Base-by-base conservation (phyloP, 1,140 invertebrate genomes). In the Micrasema longulum region DNA sequence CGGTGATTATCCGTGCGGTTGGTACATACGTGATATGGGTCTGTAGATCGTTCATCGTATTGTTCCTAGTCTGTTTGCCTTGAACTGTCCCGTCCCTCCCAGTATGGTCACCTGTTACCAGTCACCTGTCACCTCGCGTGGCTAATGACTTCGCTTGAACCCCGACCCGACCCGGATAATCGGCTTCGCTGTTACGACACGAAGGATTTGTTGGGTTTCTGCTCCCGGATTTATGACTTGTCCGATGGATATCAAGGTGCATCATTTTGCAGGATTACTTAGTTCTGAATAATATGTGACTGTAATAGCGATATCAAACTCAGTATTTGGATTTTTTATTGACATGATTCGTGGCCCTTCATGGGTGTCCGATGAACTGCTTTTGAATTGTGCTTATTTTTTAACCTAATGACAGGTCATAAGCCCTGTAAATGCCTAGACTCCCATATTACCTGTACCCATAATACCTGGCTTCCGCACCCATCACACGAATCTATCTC, bases 91-190 rank as follows among this genome's bases (percentile, higher is more conserved):
- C 47, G 10, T 18, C 7, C 26, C 23, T 14, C 22, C 52, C 26
- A 23, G 22, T 20, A 4, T 48, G 52, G 52, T 31, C 23, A 55
- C 23, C 50, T 26, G 12, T 55, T 26, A 55, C 52, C 23, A 6
- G 23, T 55, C 16, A 60, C 36, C 55, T 7, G 55, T 41, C 36
- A 23, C 55, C 55, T 10, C 7, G 20, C 20, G 14, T n/a, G 36
- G 18, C 35, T 38, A 22, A 18, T 38, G 36, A 23, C 55, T 31
- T 23, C 36, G 10, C 55, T 60, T 60, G 55, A 60, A 53, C 55
- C 31, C 55, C 14, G 31, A 60, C 35, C 35, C 55, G 55, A 20
- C 55, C 55, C 55, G 55, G 55, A 41, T 60, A 60, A 60, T 60
- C 55, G 26, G 36, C 36, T 60, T 41, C 23, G 48, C 2, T 52